These are phyloP conservation scores for Lampris megalopsis DNA, from an alignment of 2,113 vertebrate genomes.

Conservation along the genomic window DNA sequence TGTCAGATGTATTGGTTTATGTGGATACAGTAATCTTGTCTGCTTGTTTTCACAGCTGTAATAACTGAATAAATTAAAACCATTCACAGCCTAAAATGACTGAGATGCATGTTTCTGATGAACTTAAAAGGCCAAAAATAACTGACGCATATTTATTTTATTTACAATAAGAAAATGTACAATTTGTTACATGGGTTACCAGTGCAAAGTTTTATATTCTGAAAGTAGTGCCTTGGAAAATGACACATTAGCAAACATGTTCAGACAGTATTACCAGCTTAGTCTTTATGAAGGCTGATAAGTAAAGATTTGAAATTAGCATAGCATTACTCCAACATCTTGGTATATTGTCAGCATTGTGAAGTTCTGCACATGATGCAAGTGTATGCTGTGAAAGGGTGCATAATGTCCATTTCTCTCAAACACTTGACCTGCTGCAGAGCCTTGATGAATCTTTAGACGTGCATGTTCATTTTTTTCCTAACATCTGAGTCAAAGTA, in stretches of 20 bases:
- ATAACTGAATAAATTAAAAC: conserved; percentile 72
- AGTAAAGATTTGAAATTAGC: conserved; percentile 61
- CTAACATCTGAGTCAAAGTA: conserved; percentile 48
- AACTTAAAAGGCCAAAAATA: neutral
- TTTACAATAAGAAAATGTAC: conserved; percentile 99
- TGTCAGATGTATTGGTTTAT: conserved; percentile 67
- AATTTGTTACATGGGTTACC: conserved; percentile 99
- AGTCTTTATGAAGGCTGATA: conserved; percentile 36
- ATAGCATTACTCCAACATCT: conserved; percentile 56
- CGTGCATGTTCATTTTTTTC: conserved; percentile 15
- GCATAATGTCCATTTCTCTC: conserved; percentile 12
- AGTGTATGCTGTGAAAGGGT: conserved; percentile 18
- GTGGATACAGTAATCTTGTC: conserved; percentile 71
- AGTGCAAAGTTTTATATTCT: conserved; percentile 89
- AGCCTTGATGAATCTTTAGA: neutral
- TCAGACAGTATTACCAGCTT: conserved; percentile 53
- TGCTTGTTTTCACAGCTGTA: conserved; percentile 79
- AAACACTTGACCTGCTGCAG: neutral
- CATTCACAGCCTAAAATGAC: conserved; percentile 35
- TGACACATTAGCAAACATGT: conserved; percentile 72
- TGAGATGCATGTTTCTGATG: conserved; percentile 15
- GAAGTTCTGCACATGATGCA: conserved; percentile 42
- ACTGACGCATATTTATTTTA: conserved; percentile 84
- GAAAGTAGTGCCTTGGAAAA: conserved; percentile 79
- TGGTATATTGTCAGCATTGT: conserved; percentile 52